Percentiles rank a stretch among this genome's conserved stretches.
Conservation (phyloP, 1,140 invertebrate species). For the Chymomyza costata region DNA sequence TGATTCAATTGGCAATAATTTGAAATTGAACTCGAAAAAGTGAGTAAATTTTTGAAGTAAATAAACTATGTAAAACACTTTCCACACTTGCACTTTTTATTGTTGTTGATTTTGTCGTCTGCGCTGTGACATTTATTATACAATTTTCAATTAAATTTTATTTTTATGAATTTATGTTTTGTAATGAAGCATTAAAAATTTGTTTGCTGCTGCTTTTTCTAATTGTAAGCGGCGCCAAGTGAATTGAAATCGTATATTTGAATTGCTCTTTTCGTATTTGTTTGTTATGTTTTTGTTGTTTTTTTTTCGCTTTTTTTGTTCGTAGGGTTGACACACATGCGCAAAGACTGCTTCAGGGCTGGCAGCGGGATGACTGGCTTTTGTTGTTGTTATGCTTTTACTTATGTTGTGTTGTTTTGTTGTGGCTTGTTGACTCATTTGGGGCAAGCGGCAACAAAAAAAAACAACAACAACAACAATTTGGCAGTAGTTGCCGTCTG, state of each 20-base stretch:
- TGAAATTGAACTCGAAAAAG: no score
- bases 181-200: slow-evolving; percentile 14
- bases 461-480: no score
- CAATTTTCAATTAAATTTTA: no score
- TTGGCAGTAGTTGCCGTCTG: no score
- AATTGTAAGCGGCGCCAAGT: neutral
- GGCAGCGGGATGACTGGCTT: slow-evolving; percentile 22
- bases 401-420: slow-evolving; percentile 29
- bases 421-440: slow-evolving; percentile 33
- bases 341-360: slow-evolving; percentile 34
- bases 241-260: slow-evolving; percentile 37
- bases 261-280: slow-evolving; percentile 4
- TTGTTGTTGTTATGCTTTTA: slow-evolving; percentile 17
- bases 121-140: no score
- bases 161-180: slow-evolving; percentile 23
- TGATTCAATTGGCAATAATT: no score
- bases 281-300: slow-evolving; percentile 16
- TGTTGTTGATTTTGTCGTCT: slow-evolving; percentile 2
- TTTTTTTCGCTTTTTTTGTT: slow-evolving; percentile 4
- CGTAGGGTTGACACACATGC: slow-evolving; percentile 49
- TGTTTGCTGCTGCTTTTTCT: slow-evolving; percentile 8
- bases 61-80: no score
- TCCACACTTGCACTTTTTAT: slow-evolving; percentile 25
- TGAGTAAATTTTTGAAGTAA: no score
- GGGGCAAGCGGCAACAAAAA: no score